Evolutionary conservation across 1,140 invertebrate species (phyloP), one percentile per base, ranked within the genome.

Genomic region (Andricus grossulariae): DNA sequence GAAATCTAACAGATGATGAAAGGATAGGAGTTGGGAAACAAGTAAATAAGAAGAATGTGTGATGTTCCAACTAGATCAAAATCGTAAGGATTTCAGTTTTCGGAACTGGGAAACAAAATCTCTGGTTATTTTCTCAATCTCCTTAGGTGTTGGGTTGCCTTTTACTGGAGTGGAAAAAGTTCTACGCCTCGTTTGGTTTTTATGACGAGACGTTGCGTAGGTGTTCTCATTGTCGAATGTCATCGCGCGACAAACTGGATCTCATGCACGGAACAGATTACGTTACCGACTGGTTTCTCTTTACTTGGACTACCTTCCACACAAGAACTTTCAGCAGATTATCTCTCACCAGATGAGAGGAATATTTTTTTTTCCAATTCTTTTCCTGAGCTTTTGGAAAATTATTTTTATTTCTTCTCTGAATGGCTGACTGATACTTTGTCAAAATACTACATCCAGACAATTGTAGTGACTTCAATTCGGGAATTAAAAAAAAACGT

Each of bases 201-300:
- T 79, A 80, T 83, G 79, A 78, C 79, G 82, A 80, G 80, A 77
- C 74, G 76, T 79, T 82, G 83, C 84, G 84, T 83, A 83, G 83
- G 85, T 83, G 84, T 84, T 82, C 79, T 76, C 82, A 85, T 89
- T 88, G 84, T 86, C 80, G 80, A 80, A 80, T 83, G 83, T 83
- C 84, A 87, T 74, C 84, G 83, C 80, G 80, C 77, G 84, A 82
- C 83, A 83, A 87, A 87, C 81, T 87, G 83, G 83, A 85, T 89
- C 85, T 86, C 82, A 85, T 83, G 83, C 86, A 84, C 77, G 82
- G 80, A 87, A 86, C 83, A 84, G 82, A 88, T 90, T 88, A 77
- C 81, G 72, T 90, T 89, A 87, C 86, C 75, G 71, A 83, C 84
- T 83, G 82, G 84, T 84, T 86, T 80, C 76, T 80, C 54, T 76